Evolutionary conservation across 2,797 vertebrate genomes (phyloP), one percentile per base, ranked within the genome.

Genomic region (Oreonectes daqikongensis): DNA sequence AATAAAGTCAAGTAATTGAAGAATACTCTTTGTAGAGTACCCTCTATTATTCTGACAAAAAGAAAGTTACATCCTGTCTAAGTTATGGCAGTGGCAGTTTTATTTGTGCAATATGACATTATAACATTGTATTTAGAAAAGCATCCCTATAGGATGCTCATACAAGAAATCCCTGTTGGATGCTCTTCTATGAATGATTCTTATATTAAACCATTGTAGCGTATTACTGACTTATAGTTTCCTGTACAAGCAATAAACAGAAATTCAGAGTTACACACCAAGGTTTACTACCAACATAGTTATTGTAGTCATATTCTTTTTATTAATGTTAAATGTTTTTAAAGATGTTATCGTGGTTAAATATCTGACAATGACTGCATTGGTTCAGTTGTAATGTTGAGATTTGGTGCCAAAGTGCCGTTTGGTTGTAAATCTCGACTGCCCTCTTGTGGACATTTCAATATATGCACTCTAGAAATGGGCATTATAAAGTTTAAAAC

Each of bases 381-480:
- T 52, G n/a, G n/a, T 0, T 3, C 20, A 52, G 11, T 5, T 53
- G 32, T 35, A 35, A 35, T 35, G 32, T 9, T 11, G 2, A 48
- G 42, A 61, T 22, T 24, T 18, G 18, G 10, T 68, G 28, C n/a
- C 55, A 46, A 24, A 9, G 50, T 18, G 11, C 2, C 55, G 17
- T 40, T 2, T 12, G 12, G 5, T 61, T 1, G 60, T 17, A 12
- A 6, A 15, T 64, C 24, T 63, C 24, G 40, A 63, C 44, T 69
- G 67, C 14, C 8, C 57, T 30, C 67, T 64, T 42, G 67, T 70
- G 75, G 67, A 53, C 46, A 64, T 30, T 63, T 22, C 38, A 1
- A 28, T 0, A 17, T 52, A 20, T 4, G 55, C 30, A 42, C 18
- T 15, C 2, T 2, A 46, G 9, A 67, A 75, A 67, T 9, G 35